Conservation (phyloP, 1,140 invertebrate genomes). For the Gerris buenoi region DNA sequence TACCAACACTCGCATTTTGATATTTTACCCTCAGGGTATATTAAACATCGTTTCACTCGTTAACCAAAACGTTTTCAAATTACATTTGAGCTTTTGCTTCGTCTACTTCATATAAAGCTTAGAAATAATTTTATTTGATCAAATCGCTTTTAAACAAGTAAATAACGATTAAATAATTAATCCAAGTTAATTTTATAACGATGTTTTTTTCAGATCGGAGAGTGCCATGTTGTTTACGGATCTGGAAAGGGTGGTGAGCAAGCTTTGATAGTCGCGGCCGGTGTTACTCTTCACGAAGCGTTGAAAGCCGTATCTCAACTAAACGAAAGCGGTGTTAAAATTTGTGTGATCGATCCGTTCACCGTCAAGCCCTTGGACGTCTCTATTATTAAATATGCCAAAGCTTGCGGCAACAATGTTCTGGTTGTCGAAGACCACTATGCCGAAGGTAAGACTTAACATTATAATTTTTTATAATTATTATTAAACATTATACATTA, state of each 20-base stretch:
- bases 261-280: conserved; percentile 76
- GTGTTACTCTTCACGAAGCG: conserved; percentile 84
- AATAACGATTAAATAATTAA: too few species aligned
- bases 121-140: too few species aligned
- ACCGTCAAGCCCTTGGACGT: conserved; percentile 82
- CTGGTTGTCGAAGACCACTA: conserved; percentile 97
- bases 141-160: too few species aligned
- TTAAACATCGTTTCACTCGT: too few species aligned
- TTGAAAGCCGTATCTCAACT: conserved; percentile 69
- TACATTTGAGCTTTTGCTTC: too few species aligned
- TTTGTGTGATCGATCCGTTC: conserved; percentile 81
- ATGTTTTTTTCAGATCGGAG: conserved; percentile 41
- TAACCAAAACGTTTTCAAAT: too few species aligned
- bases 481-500: too few species aligned
- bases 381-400: conserved; percentile 61
- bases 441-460: conserved; percentile 63
- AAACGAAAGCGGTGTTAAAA: conserved; percentile 46
- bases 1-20: too few species aligned
- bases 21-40: too few species aligned
- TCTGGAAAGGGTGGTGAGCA: conserved; percentile 55
- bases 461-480: too few species aligned
- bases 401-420: conserved; percentile 61
- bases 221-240: conserved; percentile 32
- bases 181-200: conserved; percentile 1
- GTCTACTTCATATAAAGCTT: too few species aligned